Evolutionary conservation across 2,797 vertebrate genomes (phyloP).

Genomic region (Dendrocincla fuliginosa): DNA sequence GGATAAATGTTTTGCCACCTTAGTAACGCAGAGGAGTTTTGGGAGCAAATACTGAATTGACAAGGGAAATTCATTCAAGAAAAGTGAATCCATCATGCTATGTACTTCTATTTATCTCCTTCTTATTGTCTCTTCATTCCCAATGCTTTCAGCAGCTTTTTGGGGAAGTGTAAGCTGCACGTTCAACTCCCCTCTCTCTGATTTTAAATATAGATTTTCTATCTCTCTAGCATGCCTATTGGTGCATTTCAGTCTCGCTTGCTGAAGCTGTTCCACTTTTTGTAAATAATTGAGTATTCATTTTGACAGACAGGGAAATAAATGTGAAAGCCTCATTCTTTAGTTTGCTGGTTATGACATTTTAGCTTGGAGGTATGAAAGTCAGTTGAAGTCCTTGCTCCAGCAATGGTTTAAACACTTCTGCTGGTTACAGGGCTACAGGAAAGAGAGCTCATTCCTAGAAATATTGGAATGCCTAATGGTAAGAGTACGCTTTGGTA

Average conservation of each 20-base stretch:
- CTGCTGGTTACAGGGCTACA: not conserved
- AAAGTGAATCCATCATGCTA: not conserved
- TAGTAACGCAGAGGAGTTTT: not conserved
- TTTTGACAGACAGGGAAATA: constrained; percentile 47
- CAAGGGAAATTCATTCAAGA: not conserved
- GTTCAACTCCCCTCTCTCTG: not conserved
- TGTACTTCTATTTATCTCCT: not conserved
- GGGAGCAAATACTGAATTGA: not conserved
- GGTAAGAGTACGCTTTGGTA: not conserved
- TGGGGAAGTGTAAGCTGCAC: not conserved
- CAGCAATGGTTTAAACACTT: not conserved
- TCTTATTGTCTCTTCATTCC: not conserved
- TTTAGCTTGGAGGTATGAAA: constrained; percentile 30
- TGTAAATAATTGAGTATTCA: constrained; percentile 65
- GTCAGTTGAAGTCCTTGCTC: not conserved
- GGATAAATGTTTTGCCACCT: not conserved
- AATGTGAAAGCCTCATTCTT: constrained; percentile 24
- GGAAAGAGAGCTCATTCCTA: not conserved
- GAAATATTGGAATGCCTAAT: not conserved
- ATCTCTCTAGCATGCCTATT: not conserved
- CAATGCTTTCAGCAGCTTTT: not conserved
- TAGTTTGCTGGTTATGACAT: constrained; percentile 4
- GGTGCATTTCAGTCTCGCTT: constrained; percentile 8
- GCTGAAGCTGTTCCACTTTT: constrained; percentile 24
- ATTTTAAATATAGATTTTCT: constrained; percentile 44